Conservation (phyloP, 2,888 invertebrate species). For the Ormyrus labotus region DNA sequence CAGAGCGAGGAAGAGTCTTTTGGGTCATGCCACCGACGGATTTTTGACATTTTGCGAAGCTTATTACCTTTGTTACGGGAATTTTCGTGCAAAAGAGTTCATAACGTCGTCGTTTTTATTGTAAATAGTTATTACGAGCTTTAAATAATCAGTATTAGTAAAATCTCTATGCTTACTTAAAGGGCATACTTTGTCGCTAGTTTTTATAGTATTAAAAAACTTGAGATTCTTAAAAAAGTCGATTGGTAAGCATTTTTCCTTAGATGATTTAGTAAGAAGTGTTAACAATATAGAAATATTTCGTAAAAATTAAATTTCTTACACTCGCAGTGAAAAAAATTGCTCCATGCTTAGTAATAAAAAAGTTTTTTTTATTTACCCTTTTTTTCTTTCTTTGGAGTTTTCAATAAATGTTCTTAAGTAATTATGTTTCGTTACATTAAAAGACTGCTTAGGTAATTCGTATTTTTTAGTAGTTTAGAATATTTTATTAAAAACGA, state of each 20-base stretch:
- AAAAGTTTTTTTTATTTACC: conserved; percentile 29
- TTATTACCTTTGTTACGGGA: not conserved
- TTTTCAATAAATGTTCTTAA: conserved; percentile 35
- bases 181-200: conserved; percentile 18
- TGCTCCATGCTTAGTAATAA: conserved; percentile 26
- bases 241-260: conserved; percentile 16
- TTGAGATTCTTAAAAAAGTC: conserved; percentile 37
- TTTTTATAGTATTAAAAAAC: conserved; percentile 21
- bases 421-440: conserved; percentile 38
- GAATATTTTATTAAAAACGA: conserved; percentile 29
- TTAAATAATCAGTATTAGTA: conserved; percentile 21
- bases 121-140: conserved; percentile 11
- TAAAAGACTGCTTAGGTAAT: conserved; percentile 36
- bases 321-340: conserved; percentile 48
- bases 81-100: conserved; percentile 13
- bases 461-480: conserved; percentile 28
- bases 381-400: conserved; percentile 29
- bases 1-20: conserved; percentile 38
- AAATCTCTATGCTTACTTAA: conserved; percentile 11
- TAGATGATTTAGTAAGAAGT: conserved; percentile 12
- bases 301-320: conserved; percentile 54
- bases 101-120: not conserved
- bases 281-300: conserved; percentile 46
- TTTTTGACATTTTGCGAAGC: conserved; percentile 44
- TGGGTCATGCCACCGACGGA: conserved; percentile 29